phyloP scores from a whole-genome alignment of 2,888 invertebrate genomes.

The Morpho deidamia region DNA sequence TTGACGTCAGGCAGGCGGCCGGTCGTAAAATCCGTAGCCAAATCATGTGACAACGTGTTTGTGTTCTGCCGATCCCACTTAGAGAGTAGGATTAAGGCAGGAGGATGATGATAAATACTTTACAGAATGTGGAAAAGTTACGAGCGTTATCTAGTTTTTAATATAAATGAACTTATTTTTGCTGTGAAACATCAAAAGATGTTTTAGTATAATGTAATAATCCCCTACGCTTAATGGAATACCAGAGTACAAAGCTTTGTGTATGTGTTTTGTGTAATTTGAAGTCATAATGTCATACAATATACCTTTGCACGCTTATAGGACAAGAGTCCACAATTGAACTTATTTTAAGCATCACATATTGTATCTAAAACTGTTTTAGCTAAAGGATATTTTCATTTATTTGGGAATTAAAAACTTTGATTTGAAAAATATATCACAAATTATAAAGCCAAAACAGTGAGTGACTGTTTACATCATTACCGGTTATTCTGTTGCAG shows the following conservation, averaged over 20 bases:
- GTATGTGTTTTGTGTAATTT: constrained; percentile 4
- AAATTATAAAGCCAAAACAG: no score
- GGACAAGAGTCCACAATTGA: not conserved
- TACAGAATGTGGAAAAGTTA: not conserved
- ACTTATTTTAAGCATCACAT: not conserved
- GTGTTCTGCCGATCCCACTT: no score
- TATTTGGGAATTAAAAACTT: no score
- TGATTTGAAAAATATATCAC: no score
- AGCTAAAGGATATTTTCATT: no score
- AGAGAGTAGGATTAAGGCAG: no score
- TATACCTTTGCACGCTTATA: not conserved
- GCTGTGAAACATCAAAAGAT: not conserved
- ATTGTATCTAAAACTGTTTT: no score
- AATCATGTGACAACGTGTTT: no score
- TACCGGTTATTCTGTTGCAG: no score
- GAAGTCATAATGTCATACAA: not conserved
- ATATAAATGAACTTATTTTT: not conserved
- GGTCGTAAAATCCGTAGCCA: no score
- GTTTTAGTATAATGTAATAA: constrained; percentile 5
- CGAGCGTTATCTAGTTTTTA: not conserved
- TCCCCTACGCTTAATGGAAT: constrained; percentile 4
- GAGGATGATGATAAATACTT: not conserved
- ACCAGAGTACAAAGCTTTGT: constrained; percentile 5
- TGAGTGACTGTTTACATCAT: no score
- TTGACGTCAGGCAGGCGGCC: no score